phyloP scores from a whole-genome alignment of 2,797 vertebrate species.

The Trachops cirrhosus region DNA sequence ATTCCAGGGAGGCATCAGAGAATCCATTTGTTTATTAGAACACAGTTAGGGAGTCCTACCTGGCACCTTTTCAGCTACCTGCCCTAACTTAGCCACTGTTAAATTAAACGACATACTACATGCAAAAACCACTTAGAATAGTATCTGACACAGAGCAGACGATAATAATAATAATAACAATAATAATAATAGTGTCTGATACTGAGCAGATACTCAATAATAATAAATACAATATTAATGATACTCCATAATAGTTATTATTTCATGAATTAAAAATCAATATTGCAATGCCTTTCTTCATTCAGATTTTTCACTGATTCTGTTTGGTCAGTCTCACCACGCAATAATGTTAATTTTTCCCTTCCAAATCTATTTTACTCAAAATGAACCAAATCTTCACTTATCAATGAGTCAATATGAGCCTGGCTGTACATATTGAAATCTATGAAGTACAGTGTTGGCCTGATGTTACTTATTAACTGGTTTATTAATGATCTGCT shows the following conservation, averaged over 20 bases:
- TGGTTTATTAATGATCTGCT: background rate
- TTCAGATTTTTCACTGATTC: slow-evolving; percentile 20
- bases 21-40: background rate
- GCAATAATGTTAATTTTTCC: background rate
- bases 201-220: background rate
- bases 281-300: background rate
- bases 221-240: background rate
- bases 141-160: background rate
- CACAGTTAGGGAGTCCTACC: background rate
- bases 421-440: background rate
- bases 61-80: background rate
- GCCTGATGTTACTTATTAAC: background rate
- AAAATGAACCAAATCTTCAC: background rate
- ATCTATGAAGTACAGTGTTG: background rate
- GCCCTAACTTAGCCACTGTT: background rate
- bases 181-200: background rate
- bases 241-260: background rate
- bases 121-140: background rate
- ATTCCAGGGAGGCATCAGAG: background rate
- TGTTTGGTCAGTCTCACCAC: background rate
- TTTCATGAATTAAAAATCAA: background rate
- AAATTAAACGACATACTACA: background rate
- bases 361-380: background rate
- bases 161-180: background rate
- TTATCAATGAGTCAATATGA: background rate